Evolutionary conservation across 1,140 invertebrate species (phyloP).

Genomic region (Rhyzopertha dominica): DNA sequence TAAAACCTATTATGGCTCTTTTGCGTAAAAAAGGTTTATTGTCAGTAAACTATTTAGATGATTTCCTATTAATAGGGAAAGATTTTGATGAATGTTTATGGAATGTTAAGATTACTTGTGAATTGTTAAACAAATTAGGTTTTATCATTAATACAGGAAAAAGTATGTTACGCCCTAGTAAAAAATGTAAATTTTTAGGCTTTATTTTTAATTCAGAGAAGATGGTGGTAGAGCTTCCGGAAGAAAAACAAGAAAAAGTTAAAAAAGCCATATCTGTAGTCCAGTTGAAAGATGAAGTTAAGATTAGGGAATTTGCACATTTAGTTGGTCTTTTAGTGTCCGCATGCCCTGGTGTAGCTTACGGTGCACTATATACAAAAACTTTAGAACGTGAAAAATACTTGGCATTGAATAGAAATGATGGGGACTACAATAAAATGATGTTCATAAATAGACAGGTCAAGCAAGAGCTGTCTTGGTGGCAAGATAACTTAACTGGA

Average conservation of each 20-base stretch:
- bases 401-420: neutral
- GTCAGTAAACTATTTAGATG: constrained; percentile 35
- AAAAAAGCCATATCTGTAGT: constrained; percentile 11
- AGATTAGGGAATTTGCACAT: constrained; percentile 27
- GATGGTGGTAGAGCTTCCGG: constrained; percentile 22
- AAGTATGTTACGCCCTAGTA: constrained; percentile 20
- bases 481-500: constrained; percentile 21
- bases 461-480: constrained; percentile 34
- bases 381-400: constrained; percentile 26
- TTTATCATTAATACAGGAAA: constrained; percentile 29
- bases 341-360: constrained; percentile 22
- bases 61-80: constrained; percentile 29
- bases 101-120: constrained; percentile 3
- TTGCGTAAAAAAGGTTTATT: constrained; percentile 16
- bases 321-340: constrained; percentile 25
- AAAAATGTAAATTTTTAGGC: constrained; percentile 25
- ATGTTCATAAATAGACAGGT: too few relatives aligned
- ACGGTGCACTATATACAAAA: constrained; percentile 30
- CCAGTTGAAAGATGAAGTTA: constrained; percentile 7
- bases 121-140: constrained; percentile 10
- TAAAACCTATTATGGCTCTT: constrained; percentile 21
- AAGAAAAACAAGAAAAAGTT: constrained; percentile 16
- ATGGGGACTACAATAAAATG: constrained; percentile 11
- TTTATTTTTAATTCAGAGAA: constrained; percentile 21
- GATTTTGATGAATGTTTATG: constrained; percentile 10